Base-by-base conservation (phyloP, 2,797 vertebrate species). In the Schizopygopsis pylzovi region DNA sequence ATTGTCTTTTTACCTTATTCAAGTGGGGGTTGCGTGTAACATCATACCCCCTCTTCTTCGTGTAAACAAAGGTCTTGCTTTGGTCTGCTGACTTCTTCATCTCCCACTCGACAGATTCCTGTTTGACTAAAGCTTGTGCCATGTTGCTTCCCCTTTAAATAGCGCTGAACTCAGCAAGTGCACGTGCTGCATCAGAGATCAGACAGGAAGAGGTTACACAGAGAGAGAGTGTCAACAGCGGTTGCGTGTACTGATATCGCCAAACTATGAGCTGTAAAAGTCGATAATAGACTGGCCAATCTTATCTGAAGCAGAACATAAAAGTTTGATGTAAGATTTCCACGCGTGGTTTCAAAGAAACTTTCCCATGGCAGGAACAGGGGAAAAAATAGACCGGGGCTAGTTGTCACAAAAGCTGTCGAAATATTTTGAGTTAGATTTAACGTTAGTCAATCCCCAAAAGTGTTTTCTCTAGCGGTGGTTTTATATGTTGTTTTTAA, bases 11-110 rank as follows among this genome's bases (percentile, higher is more conserved):
- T 91, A 98, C 98, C 97, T 99, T 99, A 92, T 98, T 99, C 79
- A 98, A 94, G 87, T 94, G 92, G 6, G 98, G 97, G 94, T 95
- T 93, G 9, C 98, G 94, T 54, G 95, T 96, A 28, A 98, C 94
- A 84, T 97, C 95, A 92, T 96, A 98, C 90, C 98, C 98, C 92
- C 95, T 95, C 92, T 96, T 97, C 93, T 94, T 96, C 80, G 97
- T 97, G 93, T 93, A 93, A 52, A 95, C 91, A 68, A 94, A 93
- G 41, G 89, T 92, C 84, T 92, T 94, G 6, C 79, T 77, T 43
- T 87, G 89, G 33, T 92, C 92, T 54, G 86, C 89, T 78, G 91
- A 92, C 87, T 90, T 93, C 81, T 94, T 89, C 94, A 95, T 95
- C 92, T 95, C 95, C 45, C 92, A 93, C 59, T 95, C 93, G 90